Conservation (phyloP, 2,797 vertebrate genomes). For the Glossophaga mutica region DNA sequence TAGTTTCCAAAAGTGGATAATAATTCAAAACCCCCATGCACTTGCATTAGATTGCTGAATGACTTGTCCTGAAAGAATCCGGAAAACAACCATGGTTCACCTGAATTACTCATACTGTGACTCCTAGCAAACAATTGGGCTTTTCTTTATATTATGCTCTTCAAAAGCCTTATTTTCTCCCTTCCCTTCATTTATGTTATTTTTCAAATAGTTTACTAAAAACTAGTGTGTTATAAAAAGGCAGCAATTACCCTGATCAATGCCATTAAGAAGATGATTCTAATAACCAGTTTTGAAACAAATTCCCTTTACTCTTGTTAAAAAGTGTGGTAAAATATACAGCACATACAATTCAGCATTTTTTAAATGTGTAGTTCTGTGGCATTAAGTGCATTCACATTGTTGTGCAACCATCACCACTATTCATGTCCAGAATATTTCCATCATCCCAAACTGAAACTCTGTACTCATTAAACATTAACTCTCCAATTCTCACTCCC, state of each 20-base stretch:
- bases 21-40: background rate
- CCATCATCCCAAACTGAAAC: background rate
- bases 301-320: background rate
- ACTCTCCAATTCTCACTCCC: no score
- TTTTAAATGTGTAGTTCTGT: background rate
- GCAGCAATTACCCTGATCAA: background rate
- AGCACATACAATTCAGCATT: background rate
- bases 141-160: background rate
- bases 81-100: background rate
- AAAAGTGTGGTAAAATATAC: background rate
- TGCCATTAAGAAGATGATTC: background rate
- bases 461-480: background rate
- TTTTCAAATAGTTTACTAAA: conserved; percentile 4
- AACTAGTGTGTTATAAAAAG: background rate
- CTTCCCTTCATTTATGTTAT: background rate
- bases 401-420: background rate
- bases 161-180: background rate
- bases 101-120: background rate
- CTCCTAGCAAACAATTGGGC: background rate
- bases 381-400: background rate
- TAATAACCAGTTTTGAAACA: background rate
- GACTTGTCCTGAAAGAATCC: background rate
- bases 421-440: background rate
- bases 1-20: background rate
- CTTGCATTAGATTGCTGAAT: background rate